Percentiles rank a stretch among this genome's conserved stretches.
phyloP scores from a whole-genome alignment of 2,888 invertebrate genomes.

The Mayetiola destructor region DNA sequence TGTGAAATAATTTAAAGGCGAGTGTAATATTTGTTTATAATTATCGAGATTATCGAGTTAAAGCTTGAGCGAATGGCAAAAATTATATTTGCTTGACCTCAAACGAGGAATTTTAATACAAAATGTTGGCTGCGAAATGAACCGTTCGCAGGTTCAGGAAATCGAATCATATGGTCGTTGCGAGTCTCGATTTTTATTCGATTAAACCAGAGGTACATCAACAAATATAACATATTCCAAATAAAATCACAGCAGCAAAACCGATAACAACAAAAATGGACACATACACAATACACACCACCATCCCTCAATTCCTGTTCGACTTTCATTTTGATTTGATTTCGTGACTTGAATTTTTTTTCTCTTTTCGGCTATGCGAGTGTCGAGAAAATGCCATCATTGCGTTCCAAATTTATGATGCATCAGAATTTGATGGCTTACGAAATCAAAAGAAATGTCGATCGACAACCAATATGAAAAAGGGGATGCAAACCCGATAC shows the following conservation, averaged over 20 bases:
- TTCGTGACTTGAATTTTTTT: slow-evolving; percentile 8
- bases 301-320: slow-evolving; percentile 1
- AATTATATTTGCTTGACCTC: no score
- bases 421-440: neutral
- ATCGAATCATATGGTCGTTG: no score
- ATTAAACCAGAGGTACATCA: neutral
- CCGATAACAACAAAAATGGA: neutral
- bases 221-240: neutral
- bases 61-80: no score
- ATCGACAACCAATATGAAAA: no score
- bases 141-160: no score
- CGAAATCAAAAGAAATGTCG: no score
- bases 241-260: neutral
- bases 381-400: neutral
- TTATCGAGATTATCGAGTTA: no score
- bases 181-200: no score
- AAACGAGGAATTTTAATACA: no score
- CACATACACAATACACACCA: neutral
- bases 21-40: no score
- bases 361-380: neutral
- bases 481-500: neutral
- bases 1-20: neutral
- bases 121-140: no score
- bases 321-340: slow-evolving; percentile 10
- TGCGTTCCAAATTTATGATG: slow-evolving; percentile 2